Base-by-base conservation (phyloP, 2,888 invertebrate genomes). In the Xestia sexstrigata region DNA sequence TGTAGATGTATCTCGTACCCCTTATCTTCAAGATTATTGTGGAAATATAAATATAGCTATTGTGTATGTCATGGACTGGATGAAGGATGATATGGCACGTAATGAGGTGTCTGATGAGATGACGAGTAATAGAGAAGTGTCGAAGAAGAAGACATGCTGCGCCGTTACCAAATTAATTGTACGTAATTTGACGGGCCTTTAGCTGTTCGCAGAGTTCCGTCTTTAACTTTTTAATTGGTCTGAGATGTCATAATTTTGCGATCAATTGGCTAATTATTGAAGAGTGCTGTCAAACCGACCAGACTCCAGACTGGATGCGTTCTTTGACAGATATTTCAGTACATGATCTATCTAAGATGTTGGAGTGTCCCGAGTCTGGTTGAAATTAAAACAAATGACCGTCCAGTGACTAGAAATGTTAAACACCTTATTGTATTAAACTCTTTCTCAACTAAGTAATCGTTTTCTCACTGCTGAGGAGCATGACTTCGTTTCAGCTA, bases 21-120 rank as follows among this genome's bases (percentile, higher is more conserved):
- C 35, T 30, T 30, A 75, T 42, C 63, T 78, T 20, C 58, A 42
- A 47, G 55, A 82, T 75, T 60, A 58, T n/a, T 65, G 55, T 39
- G 26, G 23, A 58, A 26, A 58, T 55, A 55, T n/a, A 17, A 6
- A 47, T 17, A 17, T 47, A 47, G 6, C 17, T 47, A 45, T 42
- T 45, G 45, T 4, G 45, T 45, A 45, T 45, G 45, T 45, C 45
- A 45, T 45, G 13, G 45, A 45, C 45, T 45, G 4, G 45, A 13
- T 45, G 45, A 45, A 45, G 45, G 45, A 13, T 13, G 13, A 13
- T 45, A 45, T 13, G 13, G 13, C 45, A 45, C 45, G 45, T 13
- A 42, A 9, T 1, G 42, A 42, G 42, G 42, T 42, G 42, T 9
- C 11, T 42, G 42, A 42, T 42, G 1, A 45, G 45, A 45, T 45